These are phyloP conservation scores for Spondyliosoma cantharus DNA, from an alignment of 2,797 vertebrate genomes.

Conservation along the genomic window DNA sequence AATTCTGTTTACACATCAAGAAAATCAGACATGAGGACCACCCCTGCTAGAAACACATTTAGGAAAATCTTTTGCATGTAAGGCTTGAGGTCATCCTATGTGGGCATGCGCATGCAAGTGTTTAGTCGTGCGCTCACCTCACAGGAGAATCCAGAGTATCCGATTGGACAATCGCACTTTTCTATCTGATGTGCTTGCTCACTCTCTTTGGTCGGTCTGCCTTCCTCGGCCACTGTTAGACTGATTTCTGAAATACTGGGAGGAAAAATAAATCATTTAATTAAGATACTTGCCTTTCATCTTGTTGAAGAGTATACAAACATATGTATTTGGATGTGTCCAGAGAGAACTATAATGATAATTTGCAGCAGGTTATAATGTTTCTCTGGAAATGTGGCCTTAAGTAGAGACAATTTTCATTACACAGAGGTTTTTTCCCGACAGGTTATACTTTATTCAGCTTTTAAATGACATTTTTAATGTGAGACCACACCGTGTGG, in stretches of 20 bases:
- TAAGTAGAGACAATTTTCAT: not conserved
- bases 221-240: constrained; percentile 89
- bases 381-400: not conserved
- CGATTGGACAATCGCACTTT: constrained; percentile 90
- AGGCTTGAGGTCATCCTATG: too few species aligned
- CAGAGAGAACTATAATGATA: not conserved
- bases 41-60: not conserved
- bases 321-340: not conserved
- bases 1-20: too few species aligned
- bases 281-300: not conserved
- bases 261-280: not conserved
- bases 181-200: constrained; percentile 90
- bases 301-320: not conserved
- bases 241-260: constrained; percentile 96
- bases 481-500: not conserved
- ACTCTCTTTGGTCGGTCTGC: constrained; percentile 80
- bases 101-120: not conserved
- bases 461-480: constrained; percentile 24
- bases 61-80: not conserved
- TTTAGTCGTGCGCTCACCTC: constrained; percentile 85
- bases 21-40: too few species aligned
- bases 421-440: not conserved
- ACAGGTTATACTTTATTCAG: constrained; percentile 23
- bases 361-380: not conserved
- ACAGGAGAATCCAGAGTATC: constrained; percentile 94